phyloP scores from a whole-genome alignment of 1,140 invertebrate genomes.

The Drosophila orena region DNA sequence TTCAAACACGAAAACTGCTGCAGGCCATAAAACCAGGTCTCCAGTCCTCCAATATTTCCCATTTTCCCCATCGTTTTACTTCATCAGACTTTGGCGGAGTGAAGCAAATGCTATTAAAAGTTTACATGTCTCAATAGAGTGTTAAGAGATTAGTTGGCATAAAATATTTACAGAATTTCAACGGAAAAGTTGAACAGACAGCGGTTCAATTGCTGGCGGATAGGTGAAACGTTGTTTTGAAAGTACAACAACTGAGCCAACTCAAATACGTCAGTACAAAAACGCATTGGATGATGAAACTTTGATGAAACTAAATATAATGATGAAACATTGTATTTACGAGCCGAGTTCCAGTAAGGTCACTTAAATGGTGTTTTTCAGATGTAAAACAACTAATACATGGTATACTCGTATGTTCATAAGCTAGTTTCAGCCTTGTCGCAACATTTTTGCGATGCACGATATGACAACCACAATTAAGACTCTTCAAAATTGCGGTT shows the following conservation, averaged over 20 bases:
- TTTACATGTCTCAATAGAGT: conserved; percentile 83
- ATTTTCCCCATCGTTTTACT: not conserved
- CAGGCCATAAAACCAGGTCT: conserved; percentile 76
- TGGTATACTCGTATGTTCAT: not conserved
- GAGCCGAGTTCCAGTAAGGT: not conserved
- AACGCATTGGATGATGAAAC: too few relatives aligned
- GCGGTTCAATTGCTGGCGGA: not conserved
- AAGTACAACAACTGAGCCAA: too few relatives aligned
- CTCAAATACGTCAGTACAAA: too few relatives aligned
- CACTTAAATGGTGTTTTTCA: not conserved
- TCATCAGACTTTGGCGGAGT: conserved; percentile 35
- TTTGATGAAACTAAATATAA: too few relatives aligned
- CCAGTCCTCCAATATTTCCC: conserved; percentile 26
- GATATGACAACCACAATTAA: not conserved
- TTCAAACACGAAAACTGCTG: conserved; percentile 82
- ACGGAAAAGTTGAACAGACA: conserved; percentile 46
- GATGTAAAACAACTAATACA: not conserved
- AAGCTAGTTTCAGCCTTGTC: not conserved
- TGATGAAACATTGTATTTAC: too few relatives aligned
- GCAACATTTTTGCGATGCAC: not conserved
- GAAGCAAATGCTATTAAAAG: conserved; percentile 78
- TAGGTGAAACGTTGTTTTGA: not conserved
- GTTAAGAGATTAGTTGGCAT: conserved; percentile 79
- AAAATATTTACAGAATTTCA: conserved; percentile 67
- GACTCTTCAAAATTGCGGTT: not conserved